phyloP scores from a whole-genome alignment of 2,113 vertebrate genomes.

The Gopherus flavomarginatus region DNA sequence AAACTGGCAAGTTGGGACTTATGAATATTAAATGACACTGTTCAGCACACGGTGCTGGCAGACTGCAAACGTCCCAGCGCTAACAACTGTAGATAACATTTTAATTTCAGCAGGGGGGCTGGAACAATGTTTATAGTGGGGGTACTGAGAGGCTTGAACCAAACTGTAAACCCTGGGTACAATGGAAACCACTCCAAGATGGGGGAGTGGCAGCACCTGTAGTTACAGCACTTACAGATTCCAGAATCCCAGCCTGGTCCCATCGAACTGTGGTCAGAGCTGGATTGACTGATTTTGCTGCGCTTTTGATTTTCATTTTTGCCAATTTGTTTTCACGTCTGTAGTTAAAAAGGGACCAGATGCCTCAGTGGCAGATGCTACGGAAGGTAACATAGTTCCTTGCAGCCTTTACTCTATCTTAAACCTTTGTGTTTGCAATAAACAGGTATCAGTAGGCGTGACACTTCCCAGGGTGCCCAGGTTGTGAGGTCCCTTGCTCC shows the following conservation, averaged over 20 bases:
- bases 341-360: not conserved
- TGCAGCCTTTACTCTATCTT: not conserved
- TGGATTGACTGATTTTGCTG: not conserved
- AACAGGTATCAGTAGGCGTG: fast-evolving
- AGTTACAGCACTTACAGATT: no score
- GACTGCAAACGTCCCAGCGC: not conserved
- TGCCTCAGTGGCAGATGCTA: not conserved
- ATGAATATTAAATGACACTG: not conserved
- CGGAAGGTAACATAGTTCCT: not conserved
- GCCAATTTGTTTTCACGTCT: not conserved
- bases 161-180: no score
- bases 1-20: not conserved
- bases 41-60: not conserved
- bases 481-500: not conserved
- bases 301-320: not conserved
- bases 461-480: not conserved
- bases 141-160: no score
- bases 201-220: no score
- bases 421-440: fast-evolving
- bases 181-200: no score
- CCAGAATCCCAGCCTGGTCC: fast-evolving
- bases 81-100: not conserved
- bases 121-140: no score
- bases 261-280: not conserved
- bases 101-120: no score